A percentile compares a stretch with the other conserved stretches of the same genome.
Conservation (phyloP, 2,113 vertebrate species). For the Aptenodytes forsteri region DNA sequence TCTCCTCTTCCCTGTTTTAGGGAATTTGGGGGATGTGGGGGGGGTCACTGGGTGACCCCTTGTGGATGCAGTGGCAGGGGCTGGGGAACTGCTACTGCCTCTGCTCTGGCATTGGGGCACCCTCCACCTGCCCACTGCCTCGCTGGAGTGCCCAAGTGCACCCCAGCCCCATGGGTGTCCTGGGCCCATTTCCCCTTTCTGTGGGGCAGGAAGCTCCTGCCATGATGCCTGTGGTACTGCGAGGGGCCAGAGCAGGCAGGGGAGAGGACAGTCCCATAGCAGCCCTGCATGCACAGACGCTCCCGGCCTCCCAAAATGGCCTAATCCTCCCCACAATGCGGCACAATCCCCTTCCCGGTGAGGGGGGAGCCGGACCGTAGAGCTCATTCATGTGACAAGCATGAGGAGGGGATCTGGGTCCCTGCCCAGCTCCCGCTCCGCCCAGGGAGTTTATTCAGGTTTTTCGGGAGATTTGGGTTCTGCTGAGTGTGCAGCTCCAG, state of each 20-base stretch:
- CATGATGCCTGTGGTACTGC: fast-evolving
- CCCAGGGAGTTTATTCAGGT: not conserved
- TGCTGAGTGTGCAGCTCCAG: conserved; percentile 37
- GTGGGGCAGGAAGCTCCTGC: not conserved
- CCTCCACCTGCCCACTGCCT: fast-evolving
- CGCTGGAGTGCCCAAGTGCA: not conserved
- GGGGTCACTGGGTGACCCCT: fast-evolving
- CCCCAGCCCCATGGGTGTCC: fast-evolving
- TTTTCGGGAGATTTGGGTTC: conserved; percentile 11
- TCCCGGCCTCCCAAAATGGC: not conserved
- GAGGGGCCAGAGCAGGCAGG: not conserved
- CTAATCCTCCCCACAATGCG: conserved; percentile 58
- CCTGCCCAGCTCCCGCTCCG: not conserved
- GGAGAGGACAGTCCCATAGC: not conserved
- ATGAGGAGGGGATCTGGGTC: conserved; percentile 50
- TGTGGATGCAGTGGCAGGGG: fast-evolving
- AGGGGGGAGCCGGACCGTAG: not conserved
- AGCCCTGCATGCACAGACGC: not conserved
- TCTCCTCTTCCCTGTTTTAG: too few relatives aligned
- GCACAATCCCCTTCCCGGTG: conserved; percentile 30
- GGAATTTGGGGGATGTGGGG: too few relatives aligned
- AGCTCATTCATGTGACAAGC: conserved; percentile 66
- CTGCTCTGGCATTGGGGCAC: not conserved
- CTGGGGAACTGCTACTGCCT: not conserved
- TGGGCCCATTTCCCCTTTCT: not conserved